Conservation (phyloP, 1,140 invertebrate species). For the Cydia strobilella region DNA sequence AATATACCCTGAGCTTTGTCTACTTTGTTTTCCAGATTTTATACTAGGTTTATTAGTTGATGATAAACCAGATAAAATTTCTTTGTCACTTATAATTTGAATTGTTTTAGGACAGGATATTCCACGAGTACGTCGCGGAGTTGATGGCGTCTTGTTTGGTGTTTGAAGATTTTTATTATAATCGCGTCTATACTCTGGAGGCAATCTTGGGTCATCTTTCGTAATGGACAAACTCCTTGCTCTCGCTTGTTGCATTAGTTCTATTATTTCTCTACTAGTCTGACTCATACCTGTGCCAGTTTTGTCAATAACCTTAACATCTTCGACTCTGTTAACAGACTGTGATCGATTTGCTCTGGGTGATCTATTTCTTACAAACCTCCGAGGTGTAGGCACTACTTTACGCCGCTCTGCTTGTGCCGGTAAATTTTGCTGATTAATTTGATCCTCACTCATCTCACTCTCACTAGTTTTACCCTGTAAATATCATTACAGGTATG, state of each 20-base stretch:
- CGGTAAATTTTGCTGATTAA: conserved; percentile 57
- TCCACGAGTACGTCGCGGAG: conserved; percentile 64
- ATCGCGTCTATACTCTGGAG: conserved; percentile 56
- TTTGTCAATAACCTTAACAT: conserved; percentile 58
- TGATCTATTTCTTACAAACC: conserved; percentile 69
- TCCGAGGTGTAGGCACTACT: conserved; percentile 61
- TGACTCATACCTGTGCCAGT: conserved; percentile 73
- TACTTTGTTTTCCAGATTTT: conserved; percentile 55
- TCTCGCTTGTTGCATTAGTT: conserved; percentile 77
- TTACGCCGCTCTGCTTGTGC: conserved; percentile 61
- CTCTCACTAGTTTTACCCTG: conserved; percentile 81
- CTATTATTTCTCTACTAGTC: conserved; percentile 75
- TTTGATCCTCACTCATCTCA: conserved; percentile 80
- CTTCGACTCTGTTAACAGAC: conserved; percentile 65
- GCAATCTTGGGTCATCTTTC: conserved; percentile 72
- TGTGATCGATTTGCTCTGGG: conserved; percentile 73
- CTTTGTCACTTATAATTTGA: conserved; percentile 77
- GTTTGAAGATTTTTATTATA: conserved; percentile 69
- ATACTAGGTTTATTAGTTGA: conserved; percentile 57
- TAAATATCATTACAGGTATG: conserved; percentile 68
- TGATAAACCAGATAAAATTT: conserved; percentile 78
- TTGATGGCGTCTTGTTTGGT: conserved; percentile 72
- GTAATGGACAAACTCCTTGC: conserved; percentile 76
- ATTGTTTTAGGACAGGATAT: conserved; percentile 79
- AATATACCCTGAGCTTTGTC: conserved; percentile 72